A percentile compares a stretch with the other conserved stretches of the same genome.
phyloP scores from a whole-genome alignment of 37 sponge, comb jelly and placozoan genomes.

The Cladorhizidae sp. region DNA sequence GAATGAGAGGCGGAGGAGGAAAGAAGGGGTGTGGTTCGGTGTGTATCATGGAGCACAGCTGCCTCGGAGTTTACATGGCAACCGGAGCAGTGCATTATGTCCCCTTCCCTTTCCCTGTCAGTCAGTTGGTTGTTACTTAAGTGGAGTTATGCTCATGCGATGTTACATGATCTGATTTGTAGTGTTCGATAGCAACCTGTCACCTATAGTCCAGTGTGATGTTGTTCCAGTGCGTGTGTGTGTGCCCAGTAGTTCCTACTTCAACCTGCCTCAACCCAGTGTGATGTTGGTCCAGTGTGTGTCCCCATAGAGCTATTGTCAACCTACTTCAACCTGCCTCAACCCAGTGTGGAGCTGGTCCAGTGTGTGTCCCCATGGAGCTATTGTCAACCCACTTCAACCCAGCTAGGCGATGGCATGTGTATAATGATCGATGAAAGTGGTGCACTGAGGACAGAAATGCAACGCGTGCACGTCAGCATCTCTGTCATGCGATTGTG shows the following conservation, averaged over 20 bases:
- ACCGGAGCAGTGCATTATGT: constrained; percentile 59
- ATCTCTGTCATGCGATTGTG: background rate
- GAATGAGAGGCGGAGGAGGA: background rate
- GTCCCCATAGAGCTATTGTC: too few relatives aligned
- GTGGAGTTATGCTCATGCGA: background rate
- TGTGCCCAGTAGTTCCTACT: too few relatives aligned
- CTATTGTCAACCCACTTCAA: too few relatives aligned
- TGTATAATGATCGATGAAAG: too few relatives aligned
- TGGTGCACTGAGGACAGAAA: background rate
- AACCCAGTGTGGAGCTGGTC: too few relatives aligned
- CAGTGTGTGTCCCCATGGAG: too few relatives aligned
- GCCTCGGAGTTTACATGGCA: constrained; percentile 37
- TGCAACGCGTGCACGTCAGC: too few relatives aligned
- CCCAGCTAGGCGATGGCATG: too few relatives aligned
- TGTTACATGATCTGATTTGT: background rate
- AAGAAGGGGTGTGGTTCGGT: constrained; percentile 5
- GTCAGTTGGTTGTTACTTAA: background rate
- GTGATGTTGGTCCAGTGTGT: too few relatives aligned
- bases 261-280: too few relatives aligned
- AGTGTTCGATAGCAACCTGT: background rate
- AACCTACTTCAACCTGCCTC: too few relatives aligned
- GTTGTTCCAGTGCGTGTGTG: background rate
- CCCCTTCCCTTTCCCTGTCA: constrained; percentile 66
- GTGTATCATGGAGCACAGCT: constrained; percentile 43
- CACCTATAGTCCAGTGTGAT: background rate